Percentiles rank a stretch among this genome's conserved stretches.
Conservation (phyloP, 2,797 vertebrate genomes). For the Sitta carolinensis region DNA sequence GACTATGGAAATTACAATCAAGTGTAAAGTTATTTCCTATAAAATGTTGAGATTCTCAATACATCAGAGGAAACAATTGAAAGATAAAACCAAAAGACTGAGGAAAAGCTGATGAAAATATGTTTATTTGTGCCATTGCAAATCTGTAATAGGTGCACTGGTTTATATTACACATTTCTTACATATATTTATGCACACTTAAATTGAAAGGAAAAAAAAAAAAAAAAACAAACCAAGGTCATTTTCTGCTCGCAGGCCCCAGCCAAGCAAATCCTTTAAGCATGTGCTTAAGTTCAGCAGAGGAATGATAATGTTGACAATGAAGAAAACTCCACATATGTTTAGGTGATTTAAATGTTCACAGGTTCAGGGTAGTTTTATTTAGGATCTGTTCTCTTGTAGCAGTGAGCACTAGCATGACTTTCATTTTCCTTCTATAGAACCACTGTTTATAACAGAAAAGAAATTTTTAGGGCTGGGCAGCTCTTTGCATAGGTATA, state of each 20-base stretch:
- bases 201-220: not conserved
- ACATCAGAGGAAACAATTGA: not conserved
- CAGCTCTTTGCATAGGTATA: not conserved
- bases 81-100: not conserved
- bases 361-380: not conserved
- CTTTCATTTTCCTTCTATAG: not conserved
- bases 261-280: conserved; percentile 41
- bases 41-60: not conserved
- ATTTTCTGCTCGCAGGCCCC: not conserved
- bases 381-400: not conserved
- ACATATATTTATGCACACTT: not conserved
- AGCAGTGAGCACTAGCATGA: not conserved
- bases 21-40: conserved; percentile 1
- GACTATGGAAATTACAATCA: conserved; percentile 13
- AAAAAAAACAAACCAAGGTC: not conserved
- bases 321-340: not conserved
- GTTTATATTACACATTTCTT: not conserved
- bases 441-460: not conserved
- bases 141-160: not conserved
- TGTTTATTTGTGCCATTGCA: not conserved
- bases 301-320: not conserved
- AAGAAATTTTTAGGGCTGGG: not conserved
- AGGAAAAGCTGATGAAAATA: not conserved
- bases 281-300: conserved; percentile 16
- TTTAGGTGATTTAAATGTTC: conserved; percentile 21